phyloP scores from a whole-genome alignment of 2,888 invertebrate species.

The Heteropelma amictum region DNA sequence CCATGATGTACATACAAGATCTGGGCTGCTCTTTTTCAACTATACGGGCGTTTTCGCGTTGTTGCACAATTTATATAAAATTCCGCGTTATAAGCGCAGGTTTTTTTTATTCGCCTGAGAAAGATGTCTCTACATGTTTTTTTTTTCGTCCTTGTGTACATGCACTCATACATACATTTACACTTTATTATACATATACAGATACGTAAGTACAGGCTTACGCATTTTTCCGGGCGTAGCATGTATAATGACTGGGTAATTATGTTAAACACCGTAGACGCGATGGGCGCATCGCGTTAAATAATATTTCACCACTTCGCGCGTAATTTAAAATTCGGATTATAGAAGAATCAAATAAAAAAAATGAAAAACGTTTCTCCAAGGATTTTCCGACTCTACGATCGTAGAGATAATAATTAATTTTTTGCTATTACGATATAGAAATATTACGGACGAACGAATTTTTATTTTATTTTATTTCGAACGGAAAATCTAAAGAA shows the following conservation, averaged over 20 bases:
- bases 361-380: no score
- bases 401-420: no score
- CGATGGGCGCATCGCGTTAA: constrained; percentile 25
- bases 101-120: not conserved
- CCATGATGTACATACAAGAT: constrained; percentile 5
- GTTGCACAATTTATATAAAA: not conserved
- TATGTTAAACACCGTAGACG: constrained; percentile 52
- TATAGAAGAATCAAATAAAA: constrained; percentile 7
- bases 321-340: constrained; percentile 27
- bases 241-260: constrained; percentile 46
- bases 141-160: constrained; percentile 8
- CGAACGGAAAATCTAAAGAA: no score
- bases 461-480: no score
- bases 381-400: no score
- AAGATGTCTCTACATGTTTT: constrained; percentile 22
- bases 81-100: not conserved
- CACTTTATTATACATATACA: not conserved
- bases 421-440: no score
- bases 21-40: not conserved
- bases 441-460: no score
- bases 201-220: constrained; percentile 12
- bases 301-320: constrained; percentile 50
- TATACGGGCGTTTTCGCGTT: constrained; percentile 3
- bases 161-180: not conserved
- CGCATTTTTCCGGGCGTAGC: no score